Base-by-base conservation (phyloP, 2,113 vertebrate species). In the Oceanodroma tethys region DNA sequence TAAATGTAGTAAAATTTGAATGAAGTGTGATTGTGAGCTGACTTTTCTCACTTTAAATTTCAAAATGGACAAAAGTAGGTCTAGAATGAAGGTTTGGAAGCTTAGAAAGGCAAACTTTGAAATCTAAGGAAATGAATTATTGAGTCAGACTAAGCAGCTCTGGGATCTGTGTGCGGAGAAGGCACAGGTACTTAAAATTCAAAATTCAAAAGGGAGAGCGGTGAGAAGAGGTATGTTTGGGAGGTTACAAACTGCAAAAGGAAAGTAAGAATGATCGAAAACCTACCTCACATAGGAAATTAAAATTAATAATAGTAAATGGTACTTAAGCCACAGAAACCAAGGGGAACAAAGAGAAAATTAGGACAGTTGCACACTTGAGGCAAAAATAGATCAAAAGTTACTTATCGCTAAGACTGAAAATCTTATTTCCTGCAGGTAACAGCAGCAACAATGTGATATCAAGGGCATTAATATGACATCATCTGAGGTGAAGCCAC, bases 41-140 rank as follows among this genome's bases (percentile, higher is more conserved):
- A 36, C 56, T 93, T 84, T 79, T 89, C 65, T 89, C 70, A 26
- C 90, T 90, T 94, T 48, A 43, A 60, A 55, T 80, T 91, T 95
- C 63, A 74, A 93, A 92, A 74, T 74, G 38, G 47, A 43, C 22
- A n/a, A 84, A 93, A 96, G 68, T 96, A 96, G 87, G 81, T 75
- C 95, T 96, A 47, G 89, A 85, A 82, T 43, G 66, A 79, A 85
- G 52, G 84, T 72, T 14, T 60, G 66, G 70, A 94, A 81, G 59
- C 78, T 94, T 48, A 89, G 60, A 60, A 89, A 93, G 40, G 81
- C 81, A 82, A 95, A 93, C 91, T 94, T 91, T 91, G 71, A 85
- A 94, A 95, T 84, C 70, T 91, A 68, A 94, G 70, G 68, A 81
- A 75, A 95, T 96, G 62, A 96, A 96, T 96, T 96, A 96, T 93